Percentiles rank a stretch among this genome's conserved stretches.
phyloP scores from a whole-genome alignment of 2,113 vertebrate species.

The Ancistrus triradiatus region DNA sequence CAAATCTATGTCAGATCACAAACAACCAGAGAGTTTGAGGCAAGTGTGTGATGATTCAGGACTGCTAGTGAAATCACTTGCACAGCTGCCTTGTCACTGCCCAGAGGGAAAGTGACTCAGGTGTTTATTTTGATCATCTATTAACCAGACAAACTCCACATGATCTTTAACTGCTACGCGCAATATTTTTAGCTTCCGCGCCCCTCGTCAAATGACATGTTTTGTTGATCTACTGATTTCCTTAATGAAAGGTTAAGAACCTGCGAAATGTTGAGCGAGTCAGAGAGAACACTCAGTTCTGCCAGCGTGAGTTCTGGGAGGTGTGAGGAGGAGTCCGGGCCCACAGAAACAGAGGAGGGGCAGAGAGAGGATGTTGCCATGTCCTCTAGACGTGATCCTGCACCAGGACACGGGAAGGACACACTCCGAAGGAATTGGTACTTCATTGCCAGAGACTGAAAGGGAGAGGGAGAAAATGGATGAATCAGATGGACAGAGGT shows the following conservation, averaged over 20 bases:
- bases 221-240: too few relatives aligned
- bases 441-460: slow-evolving; percentile 52
- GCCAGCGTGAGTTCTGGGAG: slow-evolving; percentile 1
- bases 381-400: slow-evolving; percentile 41
- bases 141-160: too few relatives aligned
- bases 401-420: slow-evolving; percentile 54
- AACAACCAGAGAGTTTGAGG: too few relatives aligned
- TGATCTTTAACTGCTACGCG: too few relatives aligned
- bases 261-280: slow-evolving; percentile 4
- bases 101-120: too few relatives aligned
- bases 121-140: too few relatives aligned
- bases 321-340: slow-evolving; percentile 25
- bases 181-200: too few relatives aligned
- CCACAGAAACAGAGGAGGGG: slow-evolving; percentile 32
- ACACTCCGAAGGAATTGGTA: slow-evolving; percentile 57
- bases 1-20: too few relatives aligned
- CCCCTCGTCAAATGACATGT: too few relatives aligned
- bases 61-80: too few relatives aligned
- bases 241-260: slow-evolving; percentile 6
- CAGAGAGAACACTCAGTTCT: slow-evolving; percentile 12
- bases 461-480: slow-evolving; percentile 6
- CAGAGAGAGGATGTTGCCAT: slow-evolving; percentile 24
- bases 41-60: too few relatives aligned
- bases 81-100: too few relatives aligned
- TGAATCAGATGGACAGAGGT: slow-evolving; percentile 12